A percentile compares a stretch with the other conserved stretches of the same genome.
Conservation (phyloP, 1,140 invertebrate species). For the Heliconius melpomene region DNA sequence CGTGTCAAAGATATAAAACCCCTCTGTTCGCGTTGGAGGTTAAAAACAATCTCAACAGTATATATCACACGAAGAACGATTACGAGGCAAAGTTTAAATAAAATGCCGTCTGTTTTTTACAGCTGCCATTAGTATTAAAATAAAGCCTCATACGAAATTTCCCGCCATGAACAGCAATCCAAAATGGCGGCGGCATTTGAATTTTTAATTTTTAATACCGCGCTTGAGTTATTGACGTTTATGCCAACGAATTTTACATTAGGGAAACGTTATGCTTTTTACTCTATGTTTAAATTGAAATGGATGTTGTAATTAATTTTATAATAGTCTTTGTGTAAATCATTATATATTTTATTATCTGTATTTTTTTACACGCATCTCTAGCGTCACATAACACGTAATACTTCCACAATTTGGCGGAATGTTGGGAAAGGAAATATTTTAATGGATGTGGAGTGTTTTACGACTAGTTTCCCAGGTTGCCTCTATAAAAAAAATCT, state of each 20-base stretch:
- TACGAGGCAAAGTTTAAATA: constrained; percentile 7
- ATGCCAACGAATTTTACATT: constrained; percentile 9
- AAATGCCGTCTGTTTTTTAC: constrained; percentile 24
- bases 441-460: too few species aligned
- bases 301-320: background rate
- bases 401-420: too few species aligned
- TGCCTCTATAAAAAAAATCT: too few species aligned
- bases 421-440: too few species aligned
- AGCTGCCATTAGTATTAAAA: constrained; percentile 23
- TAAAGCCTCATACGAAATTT: constrained; percentile 26
- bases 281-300: constrained; percentile 7
- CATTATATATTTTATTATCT: background rate
- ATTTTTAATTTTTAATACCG: constrained; percentile 25
- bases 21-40: background rate
- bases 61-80: constrained; percentile 16
- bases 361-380: too few species aligned
- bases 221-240: constrained; percentile 10
- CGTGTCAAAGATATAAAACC: background rate
- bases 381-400: too few species aligned
- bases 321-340: background rate
- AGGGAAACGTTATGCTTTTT: constrained; percentile 1
- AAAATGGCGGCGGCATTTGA: constrained; percentile 27
- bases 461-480: too few species aligned
- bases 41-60: background rate
- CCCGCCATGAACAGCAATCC: constrained; percentile 20